Evolutionary conservation across 2,797 vertebrate genomes (phyloP).

Genomic region (Esox lucius): DNA sequence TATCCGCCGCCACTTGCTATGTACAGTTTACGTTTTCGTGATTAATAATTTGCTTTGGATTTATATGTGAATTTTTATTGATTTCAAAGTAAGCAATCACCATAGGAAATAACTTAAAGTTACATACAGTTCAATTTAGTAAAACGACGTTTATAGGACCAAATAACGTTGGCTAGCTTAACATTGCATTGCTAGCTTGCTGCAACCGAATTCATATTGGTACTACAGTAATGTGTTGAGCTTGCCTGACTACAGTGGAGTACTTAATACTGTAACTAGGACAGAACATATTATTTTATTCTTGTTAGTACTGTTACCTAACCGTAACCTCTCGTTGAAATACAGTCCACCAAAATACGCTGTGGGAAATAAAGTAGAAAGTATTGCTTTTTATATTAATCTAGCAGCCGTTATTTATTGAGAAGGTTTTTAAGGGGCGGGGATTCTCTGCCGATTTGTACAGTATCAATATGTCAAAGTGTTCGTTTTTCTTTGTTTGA

Average conservation of each 20-base stretch:
- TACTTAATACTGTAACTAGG: slow-evolving; percentile 30
- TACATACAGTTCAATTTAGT: too few species aligned
- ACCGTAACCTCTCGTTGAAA: slow-evolving; percentile 17
- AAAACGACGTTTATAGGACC: background rate
- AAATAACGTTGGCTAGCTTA: background rate
- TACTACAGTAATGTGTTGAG: background rate
- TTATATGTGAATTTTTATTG: too few species aligned
- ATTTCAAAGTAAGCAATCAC: too few species aligned
- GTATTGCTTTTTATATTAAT: slow-evolving; percentile 2
- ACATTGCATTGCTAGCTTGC: background rate
- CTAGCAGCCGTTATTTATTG: slow-evolving; percentile 12
- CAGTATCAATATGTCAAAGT: background rate
- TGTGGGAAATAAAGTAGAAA: slow-evolving; percentile 31
- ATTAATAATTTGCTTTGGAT: background rate
- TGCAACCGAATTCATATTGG: background rate
- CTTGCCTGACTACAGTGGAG: too few species aligned
- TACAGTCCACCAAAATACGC: slow-evolving; percentile 20
- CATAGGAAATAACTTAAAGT: too few species aligned
- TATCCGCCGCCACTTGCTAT: background rate
- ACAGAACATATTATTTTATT: slow-evolving; percentile 18
- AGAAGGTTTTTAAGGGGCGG: background rate
- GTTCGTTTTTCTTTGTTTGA: background rate
- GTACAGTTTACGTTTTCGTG: background rate
- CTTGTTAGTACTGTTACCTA: slow-evolving; percentile 13
- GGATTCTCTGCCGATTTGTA: background rate